A percentile compares a stretch with the other conserved stretches of the same genome.
phyloP scores from a whole-genome alignment of 2,888 invertebrate species.

The Drosophila barbarae region DNA sequence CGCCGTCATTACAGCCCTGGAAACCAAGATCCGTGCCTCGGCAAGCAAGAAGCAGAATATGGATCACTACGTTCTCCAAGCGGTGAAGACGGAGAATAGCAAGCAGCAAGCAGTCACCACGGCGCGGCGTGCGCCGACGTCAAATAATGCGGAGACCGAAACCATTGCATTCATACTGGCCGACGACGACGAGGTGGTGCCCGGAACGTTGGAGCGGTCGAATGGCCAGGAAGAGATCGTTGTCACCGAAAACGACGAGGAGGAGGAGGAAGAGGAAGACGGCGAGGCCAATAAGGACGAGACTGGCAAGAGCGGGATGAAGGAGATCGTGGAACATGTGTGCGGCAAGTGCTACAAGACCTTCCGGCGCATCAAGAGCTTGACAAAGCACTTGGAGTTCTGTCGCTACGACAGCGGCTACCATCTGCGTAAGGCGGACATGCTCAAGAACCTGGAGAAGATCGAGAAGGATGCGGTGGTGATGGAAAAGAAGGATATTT shows the following conservation, averaged over 20 bases:
- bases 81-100: constrained; percentile 68
- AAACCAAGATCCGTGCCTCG: constrained; percentile 60
- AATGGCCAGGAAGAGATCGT: constrained; percentile 56
- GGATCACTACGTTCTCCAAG: constrained; percentile 76
- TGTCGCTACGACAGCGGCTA: constrained; percentile 77
- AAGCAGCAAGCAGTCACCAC: constrained; percentile 41
- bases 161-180: constrained; percentile 74
- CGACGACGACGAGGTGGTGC: constrained; percentile 60
- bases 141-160: constrained; percentile 68
- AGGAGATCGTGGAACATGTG: constrained; percentile 79
- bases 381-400: constrained; percentile 77
- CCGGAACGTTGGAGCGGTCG: constrained; percentile 1
- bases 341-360: constrained; percentile 78
- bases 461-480: constrained; percentile 77
- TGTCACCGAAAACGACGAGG: constrained; percentile 55
- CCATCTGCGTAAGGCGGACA: constrained; percentile 72
- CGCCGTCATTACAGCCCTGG: constrained; percentile 38
- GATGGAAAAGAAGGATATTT: constrained; percentile 77
- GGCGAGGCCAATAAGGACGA: constrained; percentile 44
- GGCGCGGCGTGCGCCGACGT: constrained; percentile 15
- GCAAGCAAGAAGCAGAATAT: constrained; percentile 62
- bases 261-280: constrained; percentile 50
- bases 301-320: constrained; percentile 52
- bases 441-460: constrained; percentile 76
- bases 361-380: constrained; percentile 76